Evolutionary conservation across 2,888 invertebrate species (phyloP).

Genomic region (Leucania comma): DNA sequence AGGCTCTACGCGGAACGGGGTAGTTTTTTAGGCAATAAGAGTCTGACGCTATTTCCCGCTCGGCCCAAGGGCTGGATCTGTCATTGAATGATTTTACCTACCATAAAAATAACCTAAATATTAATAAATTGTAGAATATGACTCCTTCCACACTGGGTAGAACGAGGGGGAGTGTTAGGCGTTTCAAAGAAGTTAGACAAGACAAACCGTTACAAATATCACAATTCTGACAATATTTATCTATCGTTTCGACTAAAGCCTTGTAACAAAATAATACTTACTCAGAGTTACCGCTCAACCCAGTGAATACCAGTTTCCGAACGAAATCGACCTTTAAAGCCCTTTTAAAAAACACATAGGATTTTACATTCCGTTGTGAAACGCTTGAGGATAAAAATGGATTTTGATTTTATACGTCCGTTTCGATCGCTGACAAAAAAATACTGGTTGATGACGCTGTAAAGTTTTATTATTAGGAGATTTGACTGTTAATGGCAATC

Average conservation of each 20-base stretch:
- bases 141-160: too few relatives aligned
- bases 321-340: conserved; percentile 43
- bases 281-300: conserved; percentile 41
- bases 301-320: conserved; percentile 49
- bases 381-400: conserved; percentile 54
- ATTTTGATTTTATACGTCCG: conserved; percentile 51
- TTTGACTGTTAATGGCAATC: conserved; percentile 21
- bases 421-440: conserved; percentile 41
- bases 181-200: not conserved
- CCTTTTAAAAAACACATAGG: conserved; percentile 56
- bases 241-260: conserved; percentile 10
- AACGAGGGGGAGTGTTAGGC: too few relatives aligned
- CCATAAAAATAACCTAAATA: too few relatives aligned
- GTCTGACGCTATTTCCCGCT: too few relatives aligned
- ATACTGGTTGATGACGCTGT: conserved; percentile 41
- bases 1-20: too few relatives aligned
- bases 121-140: too few relatives aligned
- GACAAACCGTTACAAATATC: conserved; percentile 14
- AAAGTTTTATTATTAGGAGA: conserved; percentile 41
- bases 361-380: conserved; percentile 47
- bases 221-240: conserved; percentile 10
- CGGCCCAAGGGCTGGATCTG: too few relatives aligned
- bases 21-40: too few relatives aligned
- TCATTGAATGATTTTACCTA: too few relatives aligned
- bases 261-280: conserved; percentile 38